Evolutionary conservation across 1,140 invertebrate species (phyloP).

Genomic region (Tribolium castaneum): DNA sequence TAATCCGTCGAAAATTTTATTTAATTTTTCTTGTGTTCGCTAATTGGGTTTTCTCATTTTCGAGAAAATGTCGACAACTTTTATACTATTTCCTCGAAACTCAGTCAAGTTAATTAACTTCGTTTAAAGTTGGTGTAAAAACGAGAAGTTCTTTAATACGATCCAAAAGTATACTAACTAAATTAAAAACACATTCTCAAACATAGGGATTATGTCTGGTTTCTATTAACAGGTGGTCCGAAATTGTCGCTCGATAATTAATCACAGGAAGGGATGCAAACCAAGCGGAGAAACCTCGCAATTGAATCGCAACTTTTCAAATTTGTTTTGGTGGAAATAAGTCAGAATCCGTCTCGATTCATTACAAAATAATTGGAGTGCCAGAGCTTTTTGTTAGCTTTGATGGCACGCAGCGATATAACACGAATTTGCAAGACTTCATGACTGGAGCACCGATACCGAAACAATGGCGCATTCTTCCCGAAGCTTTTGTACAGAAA

Average conservation of each 20-base stretch:
- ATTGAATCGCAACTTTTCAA: too few relatives aligned
- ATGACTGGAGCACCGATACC: conserved; percentile 7
- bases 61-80: conserved; percentile 23
- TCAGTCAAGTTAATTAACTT: conserved; percentile 41
- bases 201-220: background rate
- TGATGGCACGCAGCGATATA: conserved; percentile 52
- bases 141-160: conserved; percentile 30
- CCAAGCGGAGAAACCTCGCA: too few relatives aligned
- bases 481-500: background rate
- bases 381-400: conserved; percentile 51
- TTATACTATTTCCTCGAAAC: conserved; percentile 41
- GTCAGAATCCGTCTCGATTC: conserved; percentile 43
- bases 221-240: background rate
- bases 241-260: background rate
- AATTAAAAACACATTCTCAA: conserved; percentile 43
- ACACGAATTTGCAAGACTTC: conserved; percentile 51
- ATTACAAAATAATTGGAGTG: conserved; percentile 59
- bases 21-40: conserved; percentile 2
- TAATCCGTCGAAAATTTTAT: conserved; percentile 16
- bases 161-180: conserved; percentile 41
- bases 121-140: conserved; percentile 41
- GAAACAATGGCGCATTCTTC: conserved; percentile 15
- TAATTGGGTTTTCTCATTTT: conserved; percentile 39
- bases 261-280: background rate
- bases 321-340: background rate